Evolutionary conservation across 2,797 vertebrate genomes (phyloP), one percentile per base, ranked within the genome.

Genomic region (Cryptoprocta ferox): DNA sequence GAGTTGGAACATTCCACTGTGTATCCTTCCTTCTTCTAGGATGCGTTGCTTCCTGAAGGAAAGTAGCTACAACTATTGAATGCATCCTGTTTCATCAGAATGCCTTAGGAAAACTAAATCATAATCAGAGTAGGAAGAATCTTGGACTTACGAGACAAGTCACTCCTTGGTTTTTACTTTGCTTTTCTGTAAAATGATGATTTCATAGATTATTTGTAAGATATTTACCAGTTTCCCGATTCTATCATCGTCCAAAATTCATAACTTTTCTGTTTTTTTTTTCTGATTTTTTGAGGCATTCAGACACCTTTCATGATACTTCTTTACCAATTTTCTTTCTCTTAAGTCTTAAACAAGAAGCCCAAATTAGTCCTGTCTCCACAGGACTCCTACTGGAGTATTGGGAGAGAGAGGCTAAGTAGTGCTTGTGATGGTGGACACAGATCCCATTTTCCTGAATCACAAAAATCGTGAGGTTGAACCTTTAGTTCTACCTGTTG

Each of bases 191-290:
- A 92, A 79, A 92, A 19, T 75, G 21, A 68, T 35, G 16, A 66
- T 42, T 94, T 92, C 70, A 83, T 26, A 70, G n/a, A n/a, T 92
- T 68, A 80, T 66, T 73, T 92, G 39, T 73, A 85, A 93, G 45
- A 59, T 19, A 15, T 50, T 89, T 79, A 66, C n/a, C 19, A 21
- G 59, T 82, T 80, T 95, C 88, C 42, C 83, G 63, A 79, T 66
- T 50, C 75, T 68, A 5, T 68, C 28, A 50, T 32, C 3, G 11
- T 37, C 70, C n/a, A 61, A 83, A 88, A 84, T 90, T n/a, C 15
- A 65, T 18, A 61, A 76, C 3, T 35, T 79, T 56, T 84, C 3
- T 39, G n/a, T 83, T 48, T 79, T 56, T 88, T 4, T 48, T 45
- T 89, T 48, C 56, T 89, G 13, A 45, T 30, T 50, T 94, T 90